Evolutionary conservation across 2,113 vertebrate genomes (phyloP).

Genomic region (Coryphaenoides rupestris): DNA sequence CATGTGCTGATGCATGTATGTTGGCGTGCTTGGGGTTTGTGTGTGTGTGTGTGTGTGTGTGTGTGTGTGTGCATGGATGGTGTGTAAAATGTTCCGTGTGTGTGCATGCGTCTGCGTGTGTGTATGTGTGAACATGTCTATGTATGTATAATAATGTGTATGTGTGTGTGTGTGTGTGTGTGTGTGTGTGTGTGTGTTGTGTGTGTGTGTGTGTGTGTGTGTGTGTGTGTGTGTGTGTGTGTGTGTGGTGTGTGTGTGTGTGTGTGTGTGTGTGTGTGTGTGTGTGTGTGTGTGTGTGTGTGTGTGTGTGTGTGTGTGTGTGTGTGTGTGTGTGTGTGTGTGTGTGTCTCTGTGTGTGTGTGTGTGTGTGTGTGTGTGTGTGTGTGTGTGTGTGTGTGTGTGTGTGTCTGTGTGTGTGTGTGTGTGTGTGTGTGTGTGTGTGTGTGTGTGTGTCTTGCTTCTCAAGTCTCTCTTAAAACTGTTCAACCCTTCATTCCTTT

Average conservation of each 20-base stretch:
- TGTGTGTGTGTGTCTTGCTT: no score
- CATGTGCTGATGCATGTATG: slow-evolving; percentile 23
- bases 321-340: slow-evolving; percentile 17
- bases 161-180: slow-evolving; percentile 15
- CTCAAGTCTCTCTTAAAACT: no score
- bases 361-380: no score
- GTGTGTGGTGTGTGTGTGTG: no score
- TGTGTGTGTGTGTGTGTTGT: slow-evolving; percentile 20
- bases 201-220: background rate
- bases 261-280: slow-evolving; percentile 12
- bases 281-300: no score
- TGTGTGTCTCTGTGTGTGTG: slow-evolving; percentile 7
- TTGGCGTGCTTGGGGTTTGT: no score
- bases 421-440: slow-evolving; percentile 11
- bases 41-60: background rate
- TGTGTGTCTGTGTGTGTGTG: background rate
- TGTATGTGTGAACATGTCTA: background rate
- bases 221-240: slow-evolving; percentile 4
- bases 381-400: no score
- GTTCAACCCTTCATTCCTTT: no score
- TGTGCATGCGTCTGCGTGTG: slow-evolving; percentile 14
- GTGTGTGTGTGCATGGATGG: slow-evolving; percentile 1
- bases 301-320: no score
- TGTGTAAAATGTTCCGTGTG: no score
- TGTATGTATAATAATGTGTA: slow-evolving; percentile 5